phyloP scores from a whole-genome alignment of 2,888 invertebrate species.

The Lottia gigantea region DNA sequence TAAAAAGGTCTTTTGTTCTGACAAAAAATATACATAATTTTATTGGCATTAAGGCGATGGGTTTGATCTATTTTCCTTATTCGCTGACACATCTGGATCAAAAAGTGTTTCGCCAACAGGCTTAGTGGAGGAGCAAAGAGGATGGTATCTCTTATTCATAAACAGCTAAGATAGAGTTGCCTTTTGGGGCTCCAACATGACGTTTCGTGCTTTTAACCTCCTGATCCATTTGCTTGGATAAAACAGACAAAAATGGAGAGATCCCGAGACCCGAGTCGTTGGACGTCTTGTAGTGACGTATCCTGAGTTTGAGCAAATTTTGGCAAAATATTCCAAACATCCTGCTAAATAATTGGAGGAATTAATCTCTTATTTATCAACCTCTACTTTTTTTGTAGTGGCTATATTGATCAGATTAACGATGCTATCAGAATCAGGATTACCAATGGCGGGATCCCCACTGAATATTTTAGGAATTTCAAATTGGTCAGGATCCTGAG shows the following conservation, averaged over 20 bases:
- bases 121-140: constrained; percentile 4
- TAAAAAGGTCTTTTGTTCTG: background rate
- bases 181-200: background rate
- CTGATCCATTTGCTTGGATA: background rate
- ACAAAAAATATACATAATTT: no score
- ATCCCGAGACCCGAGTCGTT: background rate
- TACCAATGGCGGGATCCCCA: no score
- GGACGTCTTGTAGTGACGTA: background rate
- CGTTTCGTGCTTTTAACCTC: background rate
- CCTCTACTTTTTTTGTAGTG: no score
- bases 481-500: no score
- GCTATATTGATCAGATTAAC: no score
- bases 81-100: background rate
- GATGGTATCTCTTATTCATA: background rate
- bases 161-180: background rate
- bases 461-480: no score
- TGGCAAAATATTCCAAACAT: background rate
- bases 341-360: background rate
- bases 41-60: no score
- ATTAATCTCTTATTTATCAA: background rate
- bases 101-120: background rate
- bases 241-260: background rate
- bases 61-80: background rate
- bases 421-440: no score
- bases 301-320: no score